Evolutionary conservation across 2,113 vertebrate species (phyloP), one percentile per base, ranked within the genome.

Genomic region (Pluvianellus socialis): DNA sequence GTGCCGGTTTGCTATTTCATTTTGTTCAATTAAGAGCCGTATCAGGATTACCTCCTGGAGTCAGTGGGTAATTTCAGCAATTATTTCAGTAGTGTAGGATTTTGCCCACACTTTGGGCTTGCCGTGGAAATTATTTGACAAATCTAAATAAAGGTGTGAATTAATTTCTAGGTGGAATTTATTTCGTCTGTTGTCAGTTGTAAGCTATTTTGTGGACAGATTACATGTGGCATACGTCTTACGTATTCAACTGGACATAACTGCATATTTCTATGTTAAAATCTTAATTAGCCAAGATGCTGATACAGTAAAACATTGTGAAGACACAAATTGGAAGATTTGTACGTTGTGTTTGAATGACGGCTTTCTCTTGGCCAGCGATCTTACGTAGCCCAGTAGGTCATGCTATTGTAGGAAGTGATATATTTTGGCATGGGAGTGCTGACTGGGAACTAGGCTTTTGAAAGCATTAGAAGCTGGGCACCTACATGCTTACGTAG

Each of bases 1-100:
- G 58, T 20, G 9, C 27, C 15, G 15, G 3, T 16, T 9, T 15
- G 5, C 45, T 12, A 0, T 30, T 35, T 49, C 3, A 2, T 61
- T 33, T 38, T 58, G 6, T 49, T 59, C 14, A 28, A 38, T 38
- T 67, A 18, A 44, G 38, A 44, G 35, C 35, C 0, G 0, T 35
- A 7, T 27, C 33, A 40, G 40, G 44, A 14, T 38, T n/a, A 11
- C 13, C 7, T 49, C 45, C 38, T 4, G 2, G 3, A 8, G 33
- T 24, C 10, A 2, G 52, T 28, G 67, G 50, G 52, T n/a, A 52
- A 21, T 21, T 66, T 49, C 50, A 61, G 63, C 38, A 70, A 1
- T 40, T 86, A 20, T 28, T 58, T 44, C 77, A 24, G 42, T 4
- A 21, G 24, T 18, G 28, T 14, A 86, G n/a, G 33, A 52, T 88